Evolutionary conservation across 92 coral and sea anemone species (phyloP), one percentile per base, ranked within the genome.

Genomic region (Phenganax subtilis): DNA sequence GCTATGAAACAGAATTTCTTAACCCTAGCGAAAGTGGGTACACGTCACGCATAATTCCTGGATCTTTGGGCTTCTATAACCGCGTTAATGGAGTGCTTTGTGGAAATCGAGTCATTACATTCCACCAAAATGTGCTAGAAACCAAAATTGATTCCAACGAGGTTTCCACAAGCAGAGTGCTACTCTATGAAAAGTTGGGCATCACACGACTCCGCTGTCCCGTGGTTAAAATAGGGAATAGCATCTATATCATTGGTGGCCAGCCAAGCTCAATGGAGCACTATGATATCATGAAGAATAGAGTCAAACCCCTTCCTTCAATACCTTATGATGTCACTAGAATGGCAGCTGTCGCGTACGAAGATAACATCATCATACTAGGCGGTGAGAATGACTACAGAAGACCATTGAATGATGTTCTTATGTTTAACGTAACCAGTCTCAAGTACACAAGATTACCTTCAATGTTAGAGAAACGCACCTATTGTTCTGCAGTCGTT

Each of bases 401-500:
- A 12, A 7, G 65, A 0, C 16, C 73, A 51, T 12, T 79, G 12
- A 79, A 65, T 27, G 69, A 54, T 53, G 83, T 79, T 9, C 0
- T 79, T 8, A 79, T 79, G 83, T 79, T 63, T 76, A 91, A 89
- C 80, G 93, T 92, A 14, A 83, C 79, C 10, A 86, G 82, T 77
- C 93, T 92, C 51, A 84, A 92, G 80, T 92, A 93, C 92, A 64
- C 82, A 17, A 75, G 55, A 31, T 76, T 92, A 7, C 90, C 97
- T 1, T 87, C 91, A 10, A 96, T 96, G 99, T 85, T 87, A 66
- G 76, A 88, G 53, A 87, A 83, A 69, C 92, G 99, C 6, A 87
- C 89, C 54, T 92, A 93, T 30, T 92, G 97, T 76, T 77, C 97
- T 0, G 97, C 96, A 10, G 90, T 89, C 20, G 77, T 85, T 17